phyloP scores from a whole-genome alignment of 2,797 vertebrate species.

The Dermochelys coriacea region DNA sequence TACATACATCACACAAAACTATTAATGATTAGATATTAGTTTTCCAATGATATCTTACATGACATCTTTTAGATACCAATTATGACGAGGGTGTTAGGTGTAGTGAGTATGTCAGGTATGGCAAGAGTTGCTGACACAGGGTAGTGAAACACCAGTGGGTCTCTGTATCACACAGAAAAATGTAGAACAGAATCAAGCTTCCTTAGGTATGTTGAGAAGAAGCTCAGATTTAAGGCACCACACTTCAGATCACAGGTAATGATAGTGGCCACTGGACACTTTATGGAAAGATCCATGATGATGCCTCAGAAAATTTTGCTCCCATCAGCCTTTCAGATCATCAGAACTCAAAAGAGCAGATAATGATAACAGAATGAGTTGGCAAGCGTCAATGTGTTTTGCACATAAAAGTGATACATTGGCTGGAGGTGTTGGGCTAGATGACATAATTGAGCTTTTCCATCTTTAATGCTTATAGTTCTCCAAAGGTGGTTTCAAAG shows the following conservation, averaged over 20 bases:
- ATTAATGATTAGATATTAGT: background rate
- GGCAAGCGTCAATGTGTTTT: background rate
- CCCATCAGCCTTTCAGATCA: background rate
- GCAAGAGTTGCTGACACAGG: background rate
- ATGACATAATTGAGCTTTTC: background rate
- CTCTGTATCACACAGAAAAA: background rate
- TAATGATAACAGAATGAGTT: background rate
- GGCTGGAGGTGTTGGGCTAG: background rate
- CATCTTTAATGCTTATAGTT: background rate
- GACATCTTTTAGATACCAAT: background rate
- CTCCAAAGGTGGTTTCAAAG: conserved; percentile 32
- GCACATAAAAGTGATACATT: background rate
- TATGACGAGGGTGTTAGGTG: background rate
- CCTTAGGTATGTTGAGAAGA: rapidly evolving
- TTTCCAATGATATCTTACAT: background rate
- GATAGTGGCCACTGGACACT: rapidly evolving
- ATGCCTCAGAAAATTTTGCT: background rate
- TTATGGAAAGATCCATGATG: background rate
- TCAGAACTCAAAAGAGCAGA: background rate
- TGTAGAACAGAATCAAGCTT: rapidly evolving
- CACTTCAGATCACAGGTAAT: background rate
- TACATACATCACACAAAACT: background rate
- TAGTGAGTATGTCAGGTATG: background rate
- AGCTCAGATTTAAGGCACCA: background rate
- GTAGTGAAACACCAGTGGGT: background rate